A percentile compares a stretch with the other conserved stretches of the same genome.
These are phyloP conservation scores for Apotomis betuletana DNA, from an alignment of 2,888 invertebrate species.

Conservation along the genomic window DNA sequence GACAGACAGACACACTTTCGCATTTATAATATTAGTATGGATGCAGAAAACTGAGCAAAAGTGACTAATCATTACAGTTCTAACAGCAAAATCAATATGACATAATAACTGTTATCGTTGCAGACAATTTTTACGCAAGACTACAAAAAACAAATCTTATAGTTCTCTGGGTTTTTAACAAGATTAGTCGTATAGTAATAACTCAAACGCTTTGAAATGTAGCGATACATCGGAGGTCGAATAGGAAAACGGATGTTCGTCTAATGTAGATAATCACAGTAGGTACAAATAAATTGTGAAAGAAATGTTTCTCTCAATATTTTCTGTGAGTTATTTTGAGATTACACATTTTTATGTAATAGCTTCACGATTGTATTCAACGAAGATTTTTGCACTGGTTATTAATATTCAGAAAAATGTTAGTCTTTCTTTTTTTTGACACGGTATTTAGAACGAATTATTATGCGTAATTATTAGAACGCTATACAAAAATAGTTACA, in stretches of 20 bases:
- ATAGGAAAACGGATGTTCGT: not conserved
- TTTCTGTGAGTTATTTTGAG: conserved; percentile 11
- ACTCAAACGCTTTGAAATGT: not conserved
- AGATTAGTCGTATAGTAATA: not conserved
- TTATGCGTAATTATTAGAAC: too few species aligned
- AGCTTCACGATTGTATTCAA: not conserved
- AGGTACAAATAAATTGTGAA: conserved; percentile 14
- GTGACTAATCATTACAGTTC: too few species aligned
- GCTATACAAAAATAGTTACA: too few species aligned
- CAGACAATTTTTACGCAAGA: not conserved
- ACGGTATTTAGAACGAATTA: too few species aligned
- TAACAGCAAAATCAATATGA: too few species aligned
- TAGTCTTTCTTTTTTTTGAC: too few species aligned
- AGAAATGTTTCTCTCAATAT: conserved; percentile 7
- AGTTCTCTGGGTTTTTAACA: not conserved
- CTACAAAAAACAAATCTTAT: not conserved
- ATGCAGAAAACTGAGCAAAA: too few species aligned
- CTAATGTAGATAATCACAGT: not conserved
- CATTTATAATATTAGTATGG: too few species aligned
- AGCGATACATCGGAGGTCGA: not conserved
- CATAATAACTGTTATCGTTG: too few species aligned
- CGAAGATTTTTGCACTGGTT: too few species aligned
- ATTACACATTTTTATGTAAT: not conserved
- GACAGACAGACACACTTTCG: too few species aligned
- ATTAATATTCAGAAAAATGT: too few species aligned